These are phyloP conservation scores for Agrilus biguttatus DNA, from an alignment of 2,888 invertebrate species.

Conservation along the genomic window DNA sequence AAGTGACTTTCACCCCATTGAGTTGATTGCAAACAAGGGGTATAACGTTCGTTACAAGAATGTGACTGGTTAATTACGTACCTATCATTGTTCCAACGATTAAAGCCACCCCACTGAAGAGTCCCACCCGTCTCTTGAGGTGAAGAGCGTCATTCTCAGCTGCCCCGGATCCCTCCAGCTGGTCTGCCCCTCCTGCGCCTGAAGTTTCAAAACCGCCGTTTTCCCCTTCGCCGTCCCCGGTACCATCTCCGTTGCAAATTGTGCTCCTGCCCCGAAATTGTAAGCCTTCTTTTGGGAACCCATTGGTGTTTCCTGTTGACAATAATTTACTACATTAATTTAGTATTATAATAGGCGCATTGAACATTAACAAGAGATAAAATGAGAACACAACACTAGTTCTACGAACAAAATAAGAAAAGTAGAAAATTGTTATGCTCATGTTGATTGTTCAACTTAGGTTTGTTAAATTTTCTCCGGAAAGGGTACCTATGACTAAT, in stretches of 20 bases:
- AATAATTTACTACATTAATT: constrained; percentile 5
- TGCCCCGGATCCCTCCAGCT: constrained; percentile 77
- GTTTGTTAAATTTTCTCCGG: no score
- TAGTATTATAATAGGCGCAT: no score
- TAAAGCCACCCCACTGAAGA: constrained; percentile 97
- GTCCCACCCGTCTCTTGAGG: constrained; percentile 98
- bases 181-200: constrained; percentile 45
- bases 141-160: constrained; percentile 93
- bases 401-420: no score
- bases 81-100: constrained; percentile 98
- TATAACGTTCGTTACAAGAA: no score
- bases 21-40: no score
- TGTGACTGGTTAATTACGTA: constrained; percentile 28
- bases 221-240: constrained; percentile 26
- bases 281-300: constrained; percentile 29
- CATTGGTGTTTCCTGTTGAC: constrained; percentile 30
- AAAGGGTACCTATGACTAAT: no score
- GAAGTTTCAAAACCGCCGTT: constrained; percentile 32
- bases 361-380: no score
- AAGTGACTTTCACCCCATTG: no score
- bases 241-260: constrained; percentile 34
- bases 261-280: constrained; percentile 25
- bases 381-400: no score
- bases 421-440: no score
- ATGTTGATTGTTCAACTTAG: no score